Percentiles rank a stretch among this genome's conserved stretches.
Conservation (phyloP, 2,113 vertebrate genomes). For the Notechis scutatus region DNA sequence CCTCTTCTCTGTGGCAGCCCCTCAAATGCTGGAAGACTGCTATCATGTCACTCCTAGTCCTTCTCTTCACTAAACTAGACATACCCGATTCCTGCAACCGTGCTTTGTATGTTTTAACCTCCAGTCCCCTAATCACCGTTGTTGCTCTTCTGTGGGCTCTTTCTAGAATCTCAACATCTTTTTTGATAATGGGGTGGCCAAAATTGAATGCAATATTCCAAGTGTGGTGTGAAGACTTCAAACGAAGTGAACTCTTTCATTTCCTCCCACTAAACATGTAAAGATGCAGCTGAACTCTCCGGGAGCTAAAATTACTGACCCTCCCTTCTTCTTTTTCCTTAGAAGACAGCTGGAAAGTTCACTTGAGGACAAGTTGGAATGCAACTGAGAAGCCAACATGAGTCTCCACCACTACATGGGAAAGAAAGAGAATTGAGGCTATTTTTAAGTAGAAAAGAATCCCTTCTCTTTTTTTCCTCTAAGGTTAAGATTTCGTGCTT, state of each 20-base stretch:
- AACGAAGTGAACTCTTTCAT: neutral
- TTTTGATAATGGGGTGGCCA: neutral
- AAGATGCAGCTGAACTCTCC: neutral
- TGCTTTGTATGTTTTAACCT: neutral
- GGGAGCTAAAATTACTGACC: constrained; percentile 17
- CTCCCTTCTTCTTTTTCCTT: neutral
- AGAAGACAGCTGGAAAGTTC: constrained; percentile 22
- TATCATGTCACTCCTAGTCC: no score
- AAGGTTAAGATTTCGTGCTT: neutral
- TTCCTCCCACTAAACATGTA: neutral
- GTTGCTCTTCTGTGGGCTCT: neutral
- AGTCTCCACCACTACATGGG: neutral
- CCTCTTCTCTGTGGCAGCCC: no score
- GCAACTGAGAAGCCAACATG: neutral
- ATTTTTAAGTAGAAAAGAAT: neutral
- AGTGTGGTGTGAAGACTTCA: neutral
- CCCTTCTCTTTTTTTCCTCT: no score
- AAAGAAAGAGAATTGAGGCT: neutral
- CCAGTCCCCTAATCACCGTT: neutral
- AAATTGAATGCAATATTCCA: neutral
- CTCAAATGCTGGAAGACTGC: no score
- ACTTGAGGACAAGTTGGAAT: neutral
- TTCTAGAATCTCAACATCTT: neutral
- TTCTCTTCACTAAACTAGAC: neutral
- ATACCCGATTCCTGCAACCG: no score